phyloP scores from a whole-genome alignment of 53 echinoderm and acorn worm species.

The Holothuria leucospilota region DNA sequence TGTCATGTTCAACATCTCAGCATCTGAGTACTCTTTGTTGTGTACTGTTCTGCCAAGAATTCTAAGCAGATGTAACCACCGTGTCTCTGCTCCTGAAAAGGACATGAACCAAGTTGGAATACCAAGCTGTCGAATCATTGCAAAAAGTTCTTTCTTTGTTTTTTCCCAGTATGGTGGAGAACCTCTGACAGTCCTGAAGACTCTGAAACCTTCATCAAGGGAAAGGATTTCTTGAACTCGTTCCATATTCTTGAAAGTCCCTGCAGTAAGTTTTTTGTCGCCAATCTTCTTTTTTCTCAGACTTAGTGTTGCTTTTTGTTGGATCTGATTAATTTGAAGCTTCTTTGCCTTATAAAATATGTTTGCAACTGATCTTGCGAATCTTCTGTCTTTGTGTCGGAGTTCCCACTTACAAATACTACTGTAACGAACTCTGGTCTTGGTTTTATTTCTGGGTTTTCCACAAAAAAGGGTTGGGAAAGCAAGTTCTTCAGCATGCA shows the following conservation, averaged over 20 bases:
- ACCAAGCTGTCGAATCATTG: constrained; percentile 72
- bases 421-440: too few relatives aligned
- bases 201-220: constrained; percentile 63
- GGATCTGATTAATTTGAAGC: not conserved
- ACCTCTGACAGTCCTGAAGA: constrained; percentile 59
- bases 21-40: constrained; percentile 37
- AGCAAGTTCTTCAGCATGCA: constrained; percentile 30
- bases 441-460: too few relatives aligned
- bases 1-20: constrained; percentile 22
- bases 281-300: not conserved
- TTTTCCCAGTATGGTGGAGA: constrained; percentile 76
- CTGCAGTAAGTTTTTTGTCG: not conserved
- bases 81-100: constrained; percentile 66
- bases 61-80: constrained; percentile 32
- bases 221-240: too few relatives aligned
- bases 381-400: too few relatives aligned
- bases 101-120: constrained; percentile 63
- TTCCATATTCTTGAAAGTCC: not conserved
- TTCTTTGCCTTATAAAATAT: not conserved
- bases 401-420: too few relatives aligned
- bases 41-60: constrained; percentile 50
- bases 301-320: too few relatives aligned
- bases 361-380: too few relatives aligned
- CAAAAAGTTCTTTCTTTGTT: constrained; percentile 67
- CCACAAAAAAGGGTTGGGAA: too few relatives aligned